Base-by-base conservation (phyloP, 1,140 invertebrate genomes). In the Drosophila ambigua region DNA sequence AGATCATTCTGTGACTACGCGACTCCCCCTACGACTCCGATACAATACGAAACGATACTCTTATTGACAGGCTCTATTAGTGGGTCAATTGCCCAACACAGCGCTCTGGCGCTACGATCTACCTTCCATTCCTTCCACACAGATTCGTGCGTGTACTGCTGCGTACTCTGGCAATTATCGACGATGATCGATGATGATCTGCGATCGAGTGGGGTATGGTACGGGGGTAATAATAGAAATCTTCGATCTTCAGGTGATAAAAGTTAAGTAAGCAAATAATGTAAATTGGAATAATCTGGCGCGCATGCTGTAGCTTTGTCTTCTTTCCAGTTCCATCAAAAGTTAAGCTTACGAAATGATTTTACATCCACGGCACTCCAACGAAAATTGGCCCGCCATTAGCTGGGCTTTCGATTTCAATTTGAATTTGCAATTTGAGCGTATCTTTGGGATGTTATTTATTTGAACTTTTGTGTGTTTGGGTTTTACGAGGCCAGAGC, bases 181-280 rank as follows among this genome's bases (percentile, higher is more conserved):
- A 50, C 26, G 39, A 39, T 69, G 72, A 82, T 73, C 72, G 72
- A 82, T 82, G 35, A 39, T 39, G 35, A 35, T 35, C 35, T 8
- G 0, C 35, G 35, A 4, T 39, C 35, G 35, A 13, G 35, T 39
- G 35, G 35, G 31, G 9, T 1, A 35, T 4, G 9, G 35, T 39
- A 39, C 4, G 11, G 11, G 31, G 11, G 35, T 39, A 39, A 39
- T 39, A 39, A 26, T 26, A 44, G 65, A 69, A 43, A 69, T 69
- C 67, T 50, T 53, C 15, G 31, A 15, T 35, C 6, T 39, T 13
- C 11, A 11, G 82, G 88, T 90, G 82, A 87, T 90, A 90, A 90
- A 90, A 90, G 71, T 88, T 90, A 90, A 90, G 77, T 90, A 90
- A 90, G 83, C 87, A 87, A 78, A 81, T 87, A 88, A 82, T 82